These are phyloP conservation scores for Pimephales promelas DNA, from an alignment of 2,113 vertebrate genomes.

Conservation along the genomic window DNA sequence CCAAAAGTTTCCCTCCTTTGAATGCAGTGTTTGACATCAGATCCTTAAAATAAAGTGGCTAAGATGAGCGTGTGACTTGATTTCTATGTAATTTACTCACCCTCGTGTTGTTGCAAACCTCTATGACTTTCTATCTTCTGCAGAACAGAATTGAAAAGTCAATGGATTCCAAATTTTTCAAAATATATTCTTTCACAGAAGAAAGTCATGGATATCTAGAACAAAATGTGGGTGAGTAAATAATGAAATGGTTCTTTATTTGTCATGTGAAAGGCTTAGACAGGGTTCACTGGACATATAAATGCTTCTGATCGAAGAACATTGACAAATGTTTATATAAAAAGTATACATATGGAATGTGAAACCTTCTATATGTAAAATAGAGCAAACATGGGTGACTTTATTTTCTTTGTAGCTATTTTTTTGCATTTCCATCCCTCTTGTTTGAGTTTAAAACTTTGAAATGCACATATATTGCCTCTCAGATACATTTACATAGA, in stretches of 20 bases:
- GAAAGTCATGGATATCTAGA: neutral
- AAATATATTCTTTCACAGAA: neutral
- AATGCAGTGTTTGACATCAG: neutral
- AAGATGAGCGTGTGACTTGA: neutral
- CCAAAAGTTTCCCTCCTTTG: neutral
- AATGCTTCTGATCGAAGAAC: neutral
- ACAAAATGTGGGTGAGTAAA: neutral
- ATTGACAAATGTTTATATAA: neutral
- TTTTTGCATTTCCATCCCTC: neutral
- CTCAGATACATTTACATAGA: neutral
- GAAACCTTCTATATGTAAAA: neutral
- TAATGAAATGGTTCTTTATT: neutral
- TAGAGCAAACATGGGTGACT: neutral
- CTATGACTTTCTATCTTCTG: neutral
- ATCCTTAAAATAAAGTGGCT: neutral
- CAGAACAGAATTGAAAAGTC: neutral
- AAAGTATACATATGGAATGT: neutral
- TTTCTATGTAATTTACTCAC: neutral
- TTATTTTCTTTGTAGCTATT: neutral
- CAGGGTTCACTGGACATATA: neutral
- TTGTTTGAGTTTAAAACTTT: neutral
- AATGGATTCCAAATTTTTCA: neutral
- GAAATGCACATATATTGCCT: neutral
- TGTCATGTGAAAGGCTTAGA: neutral
- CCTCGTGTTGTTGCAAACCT: neutral